Percentiles rank a stretch among this genome's conserved stretches.
These are phyloP conservation scores for Eolophus roseicapilla DNA, from an alignment of 2,113 vertebrate species.

Conservation along the genomic window DNA sequence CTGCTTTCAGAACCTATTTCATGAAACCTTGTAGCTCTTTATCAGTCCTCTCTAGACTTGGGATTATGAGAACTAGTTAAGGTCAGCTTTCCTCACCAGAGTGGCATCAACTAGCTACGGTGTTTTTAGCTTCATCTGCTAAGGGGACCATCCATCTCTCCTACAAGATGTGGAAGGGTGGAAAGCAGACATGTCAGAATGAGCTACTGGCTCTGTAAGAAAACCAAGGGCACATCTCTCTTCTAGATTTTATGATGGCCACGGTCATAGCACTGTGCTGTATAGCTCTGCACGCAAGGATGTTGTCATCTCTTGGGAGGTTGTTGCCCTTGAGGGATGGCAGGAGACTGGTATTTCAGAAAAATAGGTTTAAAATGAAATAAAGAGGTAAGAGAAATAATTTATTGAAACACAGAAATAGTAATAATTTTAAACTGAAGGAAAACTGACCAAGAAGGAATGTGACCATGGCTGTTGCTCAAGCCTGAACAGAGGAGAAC, in stretches of 20 bases:
- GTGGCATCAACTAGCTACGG: accelerated
- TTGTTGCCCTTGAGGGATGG: background rate
- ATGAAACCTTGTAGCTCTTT: background rate
- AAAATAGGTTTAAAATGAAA: background rate
- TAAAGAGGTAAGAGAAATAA: background rate
- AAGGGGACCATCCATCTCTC: background rate
- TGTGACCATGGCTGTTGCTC: background rate
- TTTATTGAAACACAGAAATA: background rate
- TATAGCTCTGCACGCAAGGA: background rate
- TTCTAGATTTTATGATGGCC: background rate
- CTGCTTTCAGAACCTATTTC: background rate
- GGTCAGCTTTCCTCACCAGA: background rate
- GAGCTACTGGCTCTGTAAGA: background rate
- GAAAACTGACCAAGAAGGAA: background rate
- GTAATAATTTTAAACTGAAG: background rate
- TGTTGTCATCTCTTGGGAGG: background rate
- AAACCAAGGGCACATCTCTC: background rate
- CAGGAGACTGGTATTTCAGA: background rate
- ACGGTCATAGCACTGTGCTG: accelerated
- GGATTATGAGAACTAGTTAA: background rate
- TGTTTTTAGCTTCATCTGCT: background rate
- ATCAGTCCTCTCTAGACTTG: background rate
- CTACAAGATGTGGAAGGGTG: background rate
- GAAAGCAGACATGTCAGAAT: background rate
- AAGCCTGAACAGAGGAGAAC: background rate